phyloP scores from a whole-genome alignment of 2,888 invertebrate genomes.

The Nomada fabriciana region DNA sequence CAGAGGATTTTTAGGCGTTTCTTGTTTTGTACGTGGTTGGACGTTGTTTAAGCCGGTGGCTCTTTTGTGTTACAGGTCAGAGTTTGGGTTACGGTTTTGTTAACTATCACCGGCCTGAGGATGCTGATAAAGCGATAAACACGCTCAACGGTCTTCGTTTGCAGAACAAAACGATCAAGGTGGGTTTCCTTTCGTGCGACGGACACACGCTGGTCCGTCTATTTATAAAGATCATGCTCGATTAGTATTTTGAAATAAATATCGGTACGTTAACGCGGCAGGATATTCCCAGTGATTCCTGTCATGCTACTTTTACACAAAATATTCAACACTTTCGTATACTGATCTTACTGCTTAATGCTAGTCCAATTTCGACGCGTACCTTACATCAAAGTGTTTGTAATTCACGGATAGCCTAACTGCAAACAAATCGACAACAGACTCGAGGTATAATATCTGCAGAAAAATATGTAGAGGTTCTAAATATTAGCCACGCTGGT shows the following conservation, averaged over 20 bases:
- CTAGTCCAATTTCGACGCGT: neutral
- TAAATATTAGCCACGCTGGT: neutral
- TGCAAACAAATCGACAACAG: neutral
- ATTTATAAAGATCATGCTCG: slow-evolving; percentile 21
- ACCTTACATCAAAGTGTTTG: neutral
- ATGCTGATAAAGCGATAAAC: slow-evolving; percentile 99
- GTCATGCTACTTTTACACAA: neutral
- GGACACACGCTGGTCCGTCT: neutral
- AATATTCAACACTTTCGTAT: neutral
- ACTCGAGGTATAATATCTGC: neutral
- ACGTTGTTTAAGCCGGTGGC: neutral
- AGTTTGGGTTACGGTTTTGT: slow-evolving; percentile 99
- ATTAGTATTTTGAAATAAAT: neutral
- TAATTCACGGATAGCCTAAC: neutral
- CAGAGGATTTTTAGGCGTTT: no score
- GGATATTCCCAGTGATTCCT: neutral
- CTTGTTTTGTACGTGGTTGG: no score
- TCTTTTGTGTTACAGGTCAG: slow-evolving; percentile 89
- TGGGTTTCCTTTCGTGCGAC: slow-evolving; percentile 78
- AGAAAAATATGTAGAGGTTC: neutral
- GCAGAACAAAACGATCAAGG: slow-evolving; percentile 99
- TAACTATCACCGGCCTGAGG: slow-evolving; percentile 98
- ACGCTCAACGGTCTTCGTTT: slow-evolving; percentile 98
- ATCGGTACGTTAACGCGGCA: neutral
- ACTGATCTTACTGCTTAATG: neutral